Conservation (phyloP, 2,797 vertebrate genomes). For the Taenioides sp. region DNA sequence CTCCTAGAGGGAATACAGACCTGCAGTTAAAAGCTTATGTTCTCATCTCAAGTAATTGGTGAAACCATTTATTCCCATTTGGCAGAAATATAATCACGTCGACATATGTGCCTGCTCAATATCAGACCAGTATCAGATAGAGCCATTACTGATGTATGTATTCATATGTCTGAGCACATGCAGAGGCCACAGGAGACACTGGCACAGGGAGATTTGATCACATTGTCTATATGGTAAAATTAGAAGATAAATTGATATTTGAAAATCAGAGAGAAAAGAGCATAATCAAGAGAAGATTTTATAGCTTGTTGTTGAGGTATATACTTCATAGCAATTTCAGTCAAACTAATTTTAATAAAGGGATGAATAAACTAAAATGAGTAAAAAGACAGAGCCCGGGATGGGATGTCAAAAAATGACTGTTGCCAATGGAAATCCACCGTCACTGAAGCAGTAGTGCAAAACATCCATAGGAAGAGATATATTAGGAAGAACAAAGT, state of each 20-base stretch:
- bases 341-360: background rate
- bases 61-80: constrained; percentile 9
- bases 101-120: constrained; percentile 8
- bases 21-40: background rate
- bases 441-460: too few relatives aligned
- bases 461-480: too few relatives aligned
- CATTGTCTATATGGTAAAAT: background rate
- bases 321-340: background rate
- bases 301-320: background rate
- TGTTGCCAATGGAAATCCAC: too few relatives aligned
- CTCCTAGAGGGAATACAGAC: constrained; percentile 4
- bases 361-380: background rate
- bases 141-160: constrained; percentile 1
- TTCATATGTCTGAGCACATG: background rate
- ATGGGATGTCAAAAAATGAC: too few relatives aligned
- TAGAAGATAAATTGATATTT: background rate
- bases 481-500: too few relatives aligned
- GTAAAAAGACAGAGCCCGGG: background rate
- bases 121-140: background rate
- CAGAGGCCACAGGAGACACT: background rate
- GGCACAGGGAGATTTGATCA: background rate
- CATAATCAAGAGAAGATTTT: too few relatives aligned
- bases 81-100: constrained; percentile 8
- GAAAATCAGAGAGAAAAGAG: background rate
- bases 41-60: background rate